Percentiles rank a stretch among this genome's conserved stretches.
phyloP scores from a whole-genome alignment of 1,140 invertebrate genomes.

The Formica exsecta region DNA sequence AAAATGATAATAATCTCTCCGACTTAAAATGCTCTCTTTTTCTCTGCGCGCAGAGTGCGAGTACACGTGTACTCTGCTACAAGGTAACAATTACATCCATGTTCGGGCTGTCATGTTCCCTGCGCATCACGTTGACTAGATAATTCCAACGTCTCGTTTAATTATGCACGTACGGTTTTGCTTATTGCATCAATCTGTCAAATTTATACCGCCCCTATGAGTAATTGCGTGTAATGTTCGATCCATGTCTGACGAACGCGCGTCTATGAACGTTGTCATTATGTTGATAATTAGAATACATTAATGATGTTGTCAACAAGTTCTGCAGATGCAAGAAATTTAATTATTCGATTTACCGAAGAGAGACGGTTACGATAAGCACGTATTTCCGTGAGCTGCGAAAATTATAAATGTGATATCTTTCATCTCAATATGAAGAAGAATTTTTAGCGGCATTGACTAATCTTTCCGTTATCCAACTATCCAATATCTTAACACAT shows the following conservation, averaged over 20 bases:
- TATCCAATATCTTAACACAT: not conserved
- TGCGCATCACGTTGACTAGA: slow-evolving; percentile 56
- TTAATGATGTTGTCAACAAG: slow-evolving; percentile 24
- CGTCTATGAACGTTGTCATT: not conserved
- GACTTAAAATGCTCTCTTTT: not conserved
- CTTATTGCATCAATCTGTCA: slow-evolving; percentile 43
- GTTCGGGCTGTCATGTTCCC: slow-evolving; percentile 58
- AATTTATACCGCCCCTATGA: slow-evolving; percentile 43
- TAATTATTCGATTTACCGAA: not conserved
- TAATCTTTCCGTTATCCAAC: not conserved
- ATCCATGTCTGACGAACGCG: slow-evolving; percentile 28
- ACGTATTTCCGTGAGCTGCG: not conserved
- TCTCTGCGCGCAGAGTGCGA: not conserved
- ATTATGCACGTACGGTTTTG: slow-evolving; percentile 75
- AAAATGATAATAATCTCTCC: not conserved
- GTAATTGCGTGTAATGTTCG: slow-evolving; percentile 63
- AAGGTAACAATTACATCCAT: slow-evolving; percentile 56
- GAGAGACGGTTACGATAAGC: not conserved
- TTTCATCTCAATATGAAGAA: not conserved
- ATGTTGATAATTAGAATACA: not conserved
- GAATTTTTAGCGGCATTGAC: not conserved
- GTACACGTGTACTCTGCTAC: not conserved
- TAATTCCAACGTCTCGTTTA: slow-evolving; percentile 75
- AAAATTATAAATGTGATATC: not conserved
- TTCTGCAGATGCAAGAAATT: slow-evolving; percentile 6